phyloP scores from a whole-genome alignment of 2,888 invertebrate genomes.

The Eutolmus rufibarbis region DNA sequence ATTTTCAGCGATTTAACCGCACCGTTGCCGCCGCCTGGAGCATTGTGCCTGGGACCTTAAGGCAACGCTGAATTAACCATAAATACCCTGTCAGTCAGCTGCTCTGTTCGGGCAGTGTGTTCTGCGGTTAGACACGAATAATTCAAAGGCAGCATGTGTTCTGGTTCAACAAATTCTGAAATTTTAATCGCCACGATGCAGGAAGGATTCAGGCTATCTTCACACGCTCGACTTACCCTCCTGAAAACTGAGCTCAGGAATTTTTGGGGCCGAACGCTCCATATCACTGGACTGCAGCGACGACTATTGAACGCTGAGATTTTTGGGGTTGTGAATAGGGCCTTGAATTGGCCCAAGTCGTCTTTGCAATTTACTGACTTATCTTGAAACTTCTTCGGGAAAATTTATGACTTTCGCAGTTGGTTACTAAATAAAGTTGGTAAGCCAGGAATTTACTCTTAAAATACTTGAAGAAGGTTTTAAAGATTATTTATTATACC shows the following conservation, averaged over 20 bases:
- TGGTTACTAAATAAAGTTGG: neutral
- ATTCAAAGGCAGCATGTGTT: constrained; percentile 37
- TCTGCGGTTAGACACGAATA: constrained; percentile 23
- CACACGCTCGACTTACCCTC: neutral
- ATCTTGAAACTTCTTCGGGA: neutral
- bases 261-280: neutral
- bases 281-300: neutral
- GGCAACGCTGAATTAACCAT: constrained; percentile 21
- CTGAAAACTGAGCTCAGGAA: neutral
- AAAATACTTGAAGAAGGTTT: too few species aligned
- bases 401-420: neutral
- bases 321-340: neutral
- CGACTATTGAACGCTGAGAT: neutral
- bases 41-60: neutral
- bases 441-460: neutral
- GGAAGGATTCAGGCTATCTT: constrained; percentile 7
- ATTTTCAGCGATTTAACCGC: constrained; percentile 11
- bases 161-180: constrained; percentile 34
- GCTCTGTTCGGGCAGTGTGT: constrained; percentile 1
- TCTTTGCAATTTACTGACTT: neutral
- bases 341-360: neutral
- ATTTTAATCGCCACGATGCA: constrained; percentile 18
- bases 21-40: neutral
- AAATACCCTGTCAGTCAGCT: constrained; percentile 24
- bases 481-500: too few species aligned